Conservation (phyloP, 2,113 vertebrate species). For the Mola mola region DNA sequence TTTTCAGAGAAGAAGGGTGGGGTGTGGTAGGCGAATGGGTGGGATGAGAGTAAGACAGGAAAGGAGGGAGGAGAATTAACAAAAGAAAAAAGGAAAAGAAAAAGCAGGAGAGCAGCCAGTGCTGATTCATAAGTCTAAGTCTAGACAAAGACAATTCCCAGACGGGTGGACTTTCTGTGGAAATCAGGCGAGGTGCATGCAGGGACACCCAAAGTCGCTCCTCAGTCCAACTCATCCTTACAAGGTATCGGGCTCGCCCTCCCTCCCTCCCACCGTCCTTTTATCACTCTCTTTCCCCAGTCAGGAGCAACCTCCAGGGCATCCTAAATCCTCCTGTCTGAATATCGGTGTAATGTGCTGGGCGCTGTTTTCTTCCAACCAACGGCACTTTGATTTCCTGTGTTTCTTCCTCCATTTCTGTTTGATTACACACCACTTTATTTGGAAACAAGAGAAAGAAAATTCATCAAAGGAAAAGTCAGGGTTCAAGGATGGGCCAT, state of each 20-base stretch:
- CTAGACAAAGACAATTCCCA: constrained; percentile 54
- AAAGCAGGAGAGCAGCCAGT: constrained; percentile 1
- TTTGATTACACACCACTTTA: too few species aligned
- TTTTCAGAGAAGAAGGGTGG: not conserved
- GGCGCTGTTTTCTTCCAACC: constrained; percentile 14
- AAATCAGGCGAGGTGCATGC: constrained; percentile 50
- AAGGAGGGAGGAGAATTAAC: constrained; percentile 9
- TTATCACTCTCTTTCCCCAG: constrained; percentile 52
- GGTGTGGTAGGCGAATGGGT: not conserved
- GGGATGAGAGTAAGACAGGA: constrained; percentile 33
- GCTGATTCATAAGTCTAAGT: constrained; percentile 75
- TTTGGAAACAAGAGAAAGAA: too few species aligned
- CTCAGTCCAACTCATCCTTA: constrained; percentile 6
- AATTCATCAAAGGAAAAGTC: too few species aligned
- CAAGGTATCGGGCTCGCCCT: constrained; percentile 29
- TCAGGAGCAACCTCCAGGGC: constrained; percentile 17
- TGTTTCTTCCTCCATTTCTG: too few species aligned
- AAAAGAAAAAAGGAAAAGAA: too few species aligned
- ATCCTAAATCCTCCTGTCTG: constrained; percentile 23
- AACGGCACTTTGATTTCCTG: too few species aligned
- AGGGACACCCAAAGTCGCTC: constrained; percentile 16
- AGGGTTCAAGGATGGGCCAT: too few species aligned
- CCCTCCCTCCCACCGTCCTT: constrained; percentile 11
- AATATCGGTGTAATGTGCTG: constrained; percentile 24
- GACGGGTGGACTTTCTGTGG: constrained; percentile 26